phyloP scores from a whole-genome alignment of 2,113 vertebrate species.

The Corythornis vintsioides region DNA sequence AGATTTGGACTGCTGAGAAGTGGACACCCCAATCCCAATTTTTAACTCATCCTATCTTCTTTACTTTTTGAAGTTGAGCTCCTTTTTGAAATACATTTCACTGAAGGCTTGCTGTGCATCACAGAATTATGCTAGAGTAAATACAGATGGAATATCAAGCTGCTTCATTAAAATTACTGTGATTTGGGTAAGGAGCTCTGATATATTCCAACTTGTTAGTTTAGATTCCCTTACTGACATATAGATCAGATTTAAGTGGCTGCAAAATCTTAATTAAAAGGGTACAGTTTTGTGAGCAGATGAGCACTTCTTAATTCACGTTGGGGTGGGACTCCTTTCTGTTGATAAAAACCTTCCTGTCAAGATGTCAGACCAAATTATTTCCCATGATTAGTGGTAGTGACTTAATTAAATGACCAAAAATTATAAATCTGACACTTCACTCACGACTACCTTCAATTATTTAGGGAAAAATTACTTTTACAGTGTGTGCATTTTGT shows the following conservation, averaged over 20 bases:
- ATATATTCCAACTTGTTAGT: slow-evolving; percentile 10
- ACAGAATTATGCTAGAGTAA: not conserved
- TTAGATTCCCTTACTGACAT: slow-evolving; percentile 33
- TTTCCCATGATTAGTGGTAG: not conserved
- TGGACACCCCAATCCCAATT: not conserved
- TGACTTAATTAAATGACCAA: not conserved
- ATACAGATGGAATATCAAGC: slow-evolving; percentile 35
- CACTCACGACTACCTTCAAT: not conserved
- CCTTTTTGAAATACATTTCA: not conserved
- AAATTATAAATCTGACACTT: not conserved
- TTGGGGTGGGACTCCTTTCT: slow-evolving; percentile 28
- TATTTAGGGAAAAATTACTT: not conserved
- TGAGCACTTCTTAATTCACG: not conserved
- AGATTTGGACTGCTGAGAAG: not conserved
- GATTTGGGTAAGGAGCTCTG: not conserved
- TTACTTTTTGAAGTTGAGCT: not conserved
- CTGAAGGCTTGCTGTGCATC: not conserved
- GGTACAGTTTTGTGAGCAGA: slow-evolving; percentile 13
- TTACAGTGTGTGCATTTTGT: not conserved
- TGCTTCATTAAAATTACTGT: slow-evolving; percentile 36
- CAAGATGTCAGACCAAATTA: slow-evolving; percentile 19
- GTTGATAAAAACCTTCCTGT: not conserved
- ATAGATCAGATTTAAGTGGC: slow-evolving; percentile 40
- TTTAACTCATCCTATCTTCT: not conserved
- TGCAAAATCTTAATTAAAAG: slow-evolving; percentile 53